Evolutionary conservation across 1,140 invertebrate species (phyloP).

Genomic region (Drosophila tropicalis): DNA sequence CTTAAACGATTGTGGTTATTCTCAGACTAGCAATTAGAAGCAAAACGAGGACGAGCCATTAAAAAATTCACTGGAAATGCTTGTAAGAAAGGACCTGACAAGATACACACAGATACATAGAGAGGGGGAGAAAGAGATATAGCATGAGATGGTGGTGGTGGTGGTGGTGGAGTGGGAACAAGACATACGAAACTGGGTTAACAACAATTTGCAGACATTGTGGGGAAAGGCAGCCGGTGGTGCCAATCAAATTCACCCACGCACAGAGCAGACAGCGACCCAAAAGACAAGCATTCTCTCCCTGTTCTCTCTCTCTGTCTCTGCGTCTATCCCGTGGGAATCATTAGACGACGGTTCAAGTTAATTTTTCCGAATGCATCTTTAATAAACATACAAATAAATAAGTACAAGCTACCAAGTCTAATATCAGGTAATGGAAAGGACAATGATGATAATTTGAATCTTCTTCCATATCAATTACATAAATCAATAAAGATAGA

Average conservation of each 20-base stretch:
- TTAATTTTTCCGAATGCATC: not conserved
- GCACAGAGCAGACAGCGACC: constrained; percentile 4
- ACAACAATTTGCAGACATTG: constrained; percentile 27
- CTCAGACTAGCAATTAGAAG: constrained; percentile 3
- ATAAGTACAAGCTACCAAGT: not conserved
- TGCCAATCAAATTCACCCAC: constrained; percentile 47
- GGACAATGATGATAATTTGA: no score
- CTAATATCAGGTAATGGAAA: not conserved
- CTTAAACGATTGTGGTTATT: constrained; percentile 4
- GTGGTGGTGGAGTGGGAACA: not conserved
- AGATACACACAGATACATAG: not conserved
- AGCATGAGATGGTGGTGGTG: not conserved
- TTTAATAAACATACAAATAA: not conserved
- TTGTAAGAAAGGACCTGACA: not conserved
- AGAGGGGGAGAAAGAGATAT: not conserved
- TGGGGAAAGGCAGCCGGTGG: constrained; percentile 19
- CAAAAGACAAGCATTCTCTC: not conserved
- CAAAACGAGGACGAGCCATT: constrained; percentile 6
- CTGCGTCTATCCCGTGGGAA: not conserved
- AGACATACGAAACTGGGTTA: constrained; percentile 19
- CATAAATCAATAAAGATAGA: no score
- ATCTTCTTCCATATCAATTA: no score
- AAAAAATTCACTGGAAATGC: constrained; percentile 12
- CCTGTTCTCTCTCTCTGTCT: no score
- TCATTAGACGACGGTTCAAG: constrained; percentile 8